Percentiles rank a stretch among this genome's conserved stretches.
phyloP scores from a whole-genome alignment of 92 coral and sea anemone genomes.

The Paramuricea clavata region DNA sequence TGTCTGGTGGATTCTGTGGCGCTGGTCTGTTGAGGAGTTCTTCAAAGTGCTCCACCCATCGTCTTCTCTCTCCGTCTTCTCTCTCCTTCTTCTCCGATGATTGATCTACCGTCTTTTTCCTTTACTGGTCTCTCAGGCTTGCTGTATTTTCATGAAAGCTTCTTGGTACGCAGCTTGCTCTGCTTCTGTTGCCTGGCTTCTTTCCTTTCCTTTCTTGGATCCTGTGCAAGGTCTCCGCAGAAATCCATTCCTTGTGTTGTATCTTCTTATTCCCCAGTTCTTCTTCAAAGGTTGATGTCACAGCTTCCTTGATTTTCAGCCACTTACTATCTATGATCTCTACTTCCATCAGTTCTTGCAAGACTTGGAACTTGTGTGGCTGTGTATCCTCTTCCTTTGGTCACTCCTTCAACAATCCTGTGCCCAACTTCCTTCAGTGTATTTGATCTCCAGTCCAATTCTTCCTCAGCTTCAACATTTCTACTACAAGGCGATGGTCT shows the following conservation, averaged over 20 bases:
- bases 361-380: no score
- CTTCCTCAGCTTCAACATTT: not conserved
- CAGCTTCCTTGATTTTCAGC: no score
- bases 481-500: not conserved
- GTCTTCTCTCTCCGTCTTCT: constrained; percentile 29
- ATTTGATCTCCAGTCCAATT: not conserved
- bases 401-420: no score
- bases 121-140: constrained; percentile 54
- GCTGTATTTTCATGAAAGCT: not conserved
- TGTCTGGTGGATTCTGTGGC: not conserved
- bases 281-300: constrained; percentile 33
- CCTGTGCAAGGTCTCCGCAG: not conserved
- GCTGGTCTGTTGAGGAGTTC: not conserved
- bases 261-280: constrained; percentile 32
- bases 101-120: constrained; percentile 21
- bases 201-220: not conserved
- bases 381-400: no score
- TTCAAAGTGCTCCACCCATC: not conserved
- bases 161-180: no score
- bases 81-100: constrained; percentile 49
- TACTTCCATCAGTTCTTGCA: no score
- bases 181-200: no score
- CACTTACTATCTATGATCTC: no score
- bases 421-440: no score
- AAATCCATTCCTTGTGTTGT: not conserved